Evolutionary conservation across 2,797 vertebrate species (phyloP), one percentile per base, ranked within the genome.

Genomic region (Echeneis naucrates): DNA sequence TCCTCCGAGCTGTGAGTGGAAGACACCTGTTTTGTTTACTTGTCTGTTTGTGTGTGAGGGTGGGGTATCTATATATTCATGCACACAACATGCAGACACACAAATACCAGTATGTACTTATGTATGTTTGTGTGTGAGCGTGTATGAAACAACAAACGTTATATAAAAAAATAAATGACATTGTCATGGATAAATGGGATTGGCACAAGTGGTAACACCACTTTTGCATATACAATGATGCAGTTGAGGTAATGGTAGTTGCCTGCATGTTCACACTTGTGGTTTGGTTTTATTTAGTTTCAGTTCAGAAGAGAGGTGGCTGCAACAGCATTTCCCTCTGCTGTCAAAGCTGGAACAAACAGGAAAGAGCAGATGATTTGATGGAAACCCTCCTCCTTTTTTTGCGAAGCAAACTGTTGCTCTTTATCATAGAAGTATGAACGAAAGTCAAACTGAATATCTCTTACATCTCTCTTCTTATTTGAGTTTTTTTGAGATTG

Each of bases 231-330:
- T 8, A 48, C 40, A 30, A 26, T 62, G 38, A 50, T 63, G 27
- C 55, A 61, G 26, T 21, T 30, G n/a, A 24, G 38, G 57, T 47
- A 44, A 0, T 24, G 26, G 47, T 52, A 50, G 52, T 58, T 58
- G 50, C 75, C 50, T 79, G 68, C 86, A 83, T 70, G 89, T 79
- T 69, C 40, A 69, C 38, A 42, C 89, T 83, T 83, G 87, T 44
- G 40, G 40, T 67, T 51, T 55, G 72, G 37, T n/a, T 30, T 56
- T 26, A 40, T 32, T 77, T 44, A 24, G 68, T 72, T 48, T 44
- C 37, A 17, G n/a, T 78, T 53, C 32, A 58, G 67, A 68, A 57
- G 48, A 74, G 72, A 81, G 35, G 67, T 55, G 50, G 67, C 80
- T 8, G 42, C 72, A 64, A 67, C n/a, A n/a, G n/a, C n/a, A n/a